phyloP scores from a whole-genome alignment of 2,797 vertebrate species.

The Rhynchonycteris naso region DNA sequence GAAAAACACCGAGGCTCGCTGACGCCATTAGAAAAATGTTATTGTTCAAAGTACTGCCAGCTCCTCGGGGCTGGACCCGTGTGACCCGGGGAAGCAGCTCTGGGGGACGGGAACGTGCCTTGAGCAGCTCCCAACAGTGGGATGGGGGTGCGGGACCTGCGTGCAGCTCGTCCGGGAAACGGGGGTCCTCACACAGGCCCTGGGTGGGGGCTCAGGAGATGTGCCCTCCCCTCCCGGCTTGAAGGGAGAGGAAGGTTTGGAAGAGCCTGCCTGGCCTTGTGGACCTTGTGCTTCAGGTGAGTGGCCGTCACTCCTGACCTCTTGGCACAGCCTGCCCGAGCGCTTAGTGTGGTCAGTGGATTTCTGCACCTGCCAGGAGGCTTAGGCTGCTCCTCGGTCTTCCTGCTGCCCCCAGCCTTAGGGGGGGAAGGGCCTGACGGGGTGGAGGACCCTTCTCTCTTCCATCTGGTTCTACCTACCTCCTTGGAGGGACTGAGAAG shows the following conservation, averaged over 20 bases:
- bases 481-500: no score
- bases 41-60: slow-evolving; percentile 22
- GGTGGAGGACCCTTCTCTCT: no score
- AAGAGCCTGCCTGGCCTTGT: fast-evolving
- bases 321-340: background rate
- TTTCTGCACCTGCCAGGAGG: background rate
- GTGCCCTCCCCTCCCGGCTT: fast-evolving
- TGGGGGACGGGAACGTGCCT: fast-evolving
- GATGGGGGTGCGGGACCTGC: background rate
- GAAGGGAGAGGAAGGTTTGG: background rate
- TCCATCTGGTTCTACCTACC: no score
- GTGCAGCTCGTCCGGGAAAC: fast-evolving
- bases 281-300: background rate
- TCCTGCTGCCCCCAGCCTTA: background rate
- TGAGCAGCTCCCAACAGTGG: fast-evolving
- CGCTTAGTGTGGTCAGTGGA: background rate
- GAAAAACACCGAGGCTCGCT: background rate
- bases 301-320: background rate
- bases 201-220: fast-evolving
- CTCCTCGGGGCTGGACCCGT: background rate
- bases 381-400: fast-evolving
- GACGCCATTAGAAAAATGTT: slow-evolving; percentile 57
- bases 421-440: fast-evolving
- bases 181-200: fast-evolving
- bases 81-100: background rate